phyloP scores from a whole-genome alignment of 2,888 invertebrate species.

The Matsumyia berberina region DNA sequence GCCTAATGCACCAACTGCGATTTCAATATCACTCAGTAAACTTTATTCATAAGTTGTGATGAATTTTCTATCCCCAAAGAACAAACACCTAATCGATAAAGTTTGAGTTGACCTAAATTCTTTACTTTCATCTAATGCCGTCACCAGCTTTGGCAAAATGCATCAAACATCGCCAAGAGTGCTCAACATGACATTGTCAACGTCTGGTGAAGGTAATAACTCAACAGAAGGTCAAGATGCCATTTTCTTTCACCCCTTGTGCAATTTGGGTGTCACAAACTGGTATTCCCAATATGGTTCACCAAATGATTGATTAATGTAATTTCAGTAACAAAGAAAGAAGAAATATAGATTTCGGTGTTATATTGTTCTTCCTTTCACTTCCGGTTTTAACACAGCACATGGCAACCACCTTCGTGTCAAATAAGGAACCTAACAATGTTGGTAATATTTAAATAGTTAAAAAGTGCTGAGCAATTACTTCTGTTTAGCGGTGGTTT shows the following conservation, averaged over 20 bases:
- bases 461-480: slow-evolving; percentile 10
- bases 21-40: slow-evolving; percentile 6
- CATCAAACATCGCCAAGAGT: slow-evolving; percentile 17
- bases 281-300: slow-evolving; percentile 1
- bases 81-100: slow-evolving; percentile 30
- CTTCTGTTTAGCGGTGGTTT: slow-evolving; percentile 7
- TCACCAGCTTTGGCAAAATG: background rate
- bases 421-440: slow-evolving; percentile 2
- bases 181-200: slow-evolving; percentile 27
- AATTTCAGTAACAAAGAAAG: slow-evolving; percentile 1
- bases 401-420: slow-evolving; percentile 5
- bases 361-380: background rate
- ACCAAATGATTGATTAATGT: slow-evolving; percentile 3
- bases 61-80: background rate
- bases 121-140: slow-evolving; percentile 26
- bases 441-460: slow-evolving; percentile 8
- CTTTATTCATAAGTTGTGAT: background rate
- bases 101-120: slow-evolving; percentile 35
- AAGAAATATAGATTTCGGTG: background rate
- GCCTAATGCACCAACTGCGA: background rate
- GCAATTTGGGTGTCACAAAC: background rate
- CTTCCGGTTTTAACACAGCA: background rate
- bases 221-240: background rate
- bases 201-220: background rate
- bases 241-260: background rate